phyloP scores from a whole-genome alignment of 2,888 invertebrate species.

The Corbicula japonica region DNA sequence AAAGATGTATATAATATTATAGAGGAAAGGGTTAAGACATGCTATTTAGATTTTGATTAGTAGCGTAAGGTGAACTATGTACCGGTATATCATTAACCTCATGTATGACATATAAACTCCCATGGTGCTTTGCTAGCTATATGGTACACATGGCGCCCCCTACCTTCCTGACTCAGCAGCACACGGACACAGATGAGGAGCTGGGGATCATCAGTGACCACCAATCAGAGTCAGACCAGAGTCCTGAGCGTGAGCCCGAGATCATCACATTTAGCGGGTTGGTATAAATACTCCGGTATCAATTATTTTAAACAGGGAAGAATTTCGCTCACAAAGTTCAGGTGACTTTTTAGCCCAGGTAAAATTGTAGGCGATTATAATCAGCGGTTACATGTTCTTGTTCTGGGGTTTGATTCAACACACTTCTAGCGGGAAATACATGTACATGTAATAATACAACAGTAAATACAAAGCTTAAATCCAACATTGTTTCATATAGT shows the following conservation, averaged over 20 bases:
- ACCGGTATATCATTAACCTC: conserved; percentile 4
- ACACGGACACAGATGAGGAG: conserved; percentile 55
- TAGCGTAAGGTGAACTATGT: not conserved
- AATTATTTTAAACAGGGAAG: too few relatives aligned
- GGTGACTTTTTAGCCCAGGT: too few relatives aligned
- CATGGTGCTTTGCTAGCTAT: conserved; percentile 56
- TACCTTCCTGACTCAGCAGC: conserved; percentile 63
- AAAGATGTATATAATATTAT: too few relatives aligned
- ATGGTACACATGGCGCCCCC: conserved; percentile 66
- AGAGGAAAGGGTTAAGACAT: not conserved
- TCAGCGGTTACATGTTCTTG: too few relatives aligned
- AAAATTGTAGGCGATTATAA: too few relatives aligned
- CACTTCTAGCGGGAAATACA: too few relatives aligned
- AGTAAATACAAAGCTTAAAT: too few relatives aligned
- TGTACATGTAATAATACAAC: too few relatives aligned
- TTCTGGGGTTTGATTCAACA: too few relatives aligned
- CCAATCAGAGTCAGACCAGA: conserved; percentile 57
- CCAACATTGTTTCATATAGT: too few relatives aligned
- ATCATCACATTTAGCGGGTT: conserved; percentile 68
- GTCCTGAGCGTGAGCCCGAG: conserved; percentile 66
- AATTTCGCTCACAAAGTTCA: too few relatives aligned
- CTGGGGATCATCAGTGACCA: conserved; percentile 60
- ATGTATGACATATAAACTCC: conserved; percentile 20
- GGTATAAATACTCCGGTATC: conserved; percentile 42
- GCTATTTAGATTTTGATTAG: not conserved